Conservation (phyloP, 2,888 invertebrate genomes). For the Agonopterix heracliana region DNA sequence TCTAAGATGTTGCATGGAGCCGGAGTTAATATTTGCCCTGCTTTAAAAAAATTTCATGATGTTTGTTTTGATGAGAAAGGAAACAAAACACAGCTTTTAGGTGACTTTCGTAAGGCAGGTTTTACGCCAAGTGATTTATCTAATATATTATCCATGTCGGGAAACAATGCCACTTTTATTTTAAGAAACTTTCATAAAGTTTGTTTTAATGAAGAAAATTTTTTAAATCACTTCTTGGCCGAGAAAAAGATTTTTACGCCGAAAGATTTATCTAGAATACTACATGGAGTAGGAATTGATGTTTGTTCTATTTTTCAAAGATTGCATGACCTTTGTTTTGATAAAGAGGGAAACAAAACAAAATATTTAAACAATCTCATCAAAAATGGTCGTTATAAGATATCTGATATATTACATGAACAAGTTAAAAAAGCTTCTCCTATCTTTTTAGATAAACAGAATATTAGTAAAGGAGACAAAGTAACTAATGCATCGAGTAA, state of each 20-base stretch:
- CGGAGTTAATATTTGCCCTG: constrained; percentile 28
- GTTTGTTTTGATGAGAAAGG: constrained; percentile 31
- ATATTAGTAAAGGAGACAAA: neutral
- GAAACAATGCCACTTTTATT: constrained; percentile 28
- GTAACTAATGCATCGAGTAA: too few relatives aligned
- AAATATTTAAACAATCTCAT: constrained; percentile 29
- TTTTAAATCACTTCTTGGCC: constrained; percentile 25
- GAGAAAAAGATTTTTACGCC: constrained; percentile 29
- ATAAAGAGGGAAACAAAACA: constrained; percentile 29
- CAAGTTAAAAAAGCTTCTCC: neutral
- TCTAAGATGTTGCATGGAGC: constrained; percentile 30
- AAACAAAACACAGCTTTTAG: constrained; percentile 29
- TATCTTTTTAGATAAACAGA: neutral
- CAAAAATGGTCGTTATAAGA: constrained; percentile 17
- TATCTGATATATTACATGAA: constrained; percentile 14
- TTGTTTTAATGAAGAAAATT: constrained; percentile 30
- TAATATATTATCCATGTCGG: constrained; percentile 27
- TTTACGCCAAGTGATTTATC: constrained; percentile 26
- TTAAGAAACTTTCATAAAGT: constrained; percentile 30
- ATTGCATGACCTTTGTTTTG: constrained; percentile 31
- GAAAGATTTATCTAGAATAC: constrained; percentile 20
- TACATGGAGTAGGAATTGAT: constrained; percentile 25
- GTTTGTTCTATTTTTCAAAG: constrained; percentile 22
- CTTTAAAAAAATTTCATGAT: constrained; percentile 28
- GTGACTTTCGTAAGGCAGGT: constrained; percentile 19